phyloP scores from a whole-genome alignment of 2,113 vertebrate species.

The Halcyon malimbica region DNA sequence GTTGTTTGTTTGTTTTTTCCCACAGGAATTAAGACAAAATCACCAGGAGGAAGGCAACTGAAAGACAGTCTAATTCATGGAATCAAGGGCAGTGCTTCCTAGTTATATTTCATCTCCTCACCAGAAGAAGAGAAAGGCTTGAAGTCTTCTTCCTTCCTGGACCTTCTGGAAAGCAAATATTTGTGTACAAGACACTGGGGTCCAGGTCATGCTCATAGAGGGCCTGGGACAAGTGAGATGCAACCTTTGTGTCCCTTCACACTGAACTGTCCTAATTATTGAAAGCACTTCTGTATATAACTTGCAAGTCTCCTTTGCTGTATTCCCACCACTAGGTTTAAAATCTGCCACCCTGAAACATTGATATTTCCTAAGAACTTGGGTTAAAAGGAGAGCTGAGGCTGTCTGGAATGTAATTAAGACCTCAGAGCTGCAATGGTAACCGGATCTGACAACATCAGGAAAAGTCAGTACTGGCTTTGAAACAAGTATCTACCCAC shows the following conservation, averaged over 20 bases:
- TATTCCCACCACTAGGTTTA: background rate
- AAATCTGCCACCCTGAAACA: background rate
- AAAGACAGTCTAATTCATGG: background rate
- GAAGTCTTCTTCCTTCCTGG: background rate
- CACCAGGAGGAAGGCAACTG: background rate
- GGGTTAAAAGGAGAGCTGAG: background rate
- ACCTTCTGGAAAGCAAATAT: background rate
- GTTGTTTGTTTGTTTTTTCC: background rate
- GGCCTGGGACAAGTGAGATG: accelerated
- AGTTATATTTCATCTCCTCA: background rate
- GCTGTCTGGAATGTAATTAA: background rate
- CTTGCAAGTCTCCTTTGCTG: background rate
- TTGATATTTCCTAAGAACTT: background rate
- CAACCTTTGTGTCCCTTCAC: background rate
- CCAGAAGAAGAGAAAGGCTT: background rate
- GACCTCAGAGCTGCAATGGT: background rate
- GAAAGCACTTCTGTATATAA: background rate
- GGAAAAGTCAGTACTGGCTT: background rate
- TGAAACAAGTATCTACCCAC: background rate
- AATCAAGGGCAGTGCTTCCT: background rate
- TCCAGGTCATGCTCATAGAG: accelerated
- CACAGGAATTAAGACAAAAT: background rate
- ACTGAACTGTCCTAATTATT: background rate
- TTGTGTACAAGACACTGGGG: background rate
- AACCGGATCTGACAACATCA: constrained; percentile 23